phyloP scores from a whole-genome alignment of 2,797 vertebrate species.

The Acipenser ruthenus region DNA sequence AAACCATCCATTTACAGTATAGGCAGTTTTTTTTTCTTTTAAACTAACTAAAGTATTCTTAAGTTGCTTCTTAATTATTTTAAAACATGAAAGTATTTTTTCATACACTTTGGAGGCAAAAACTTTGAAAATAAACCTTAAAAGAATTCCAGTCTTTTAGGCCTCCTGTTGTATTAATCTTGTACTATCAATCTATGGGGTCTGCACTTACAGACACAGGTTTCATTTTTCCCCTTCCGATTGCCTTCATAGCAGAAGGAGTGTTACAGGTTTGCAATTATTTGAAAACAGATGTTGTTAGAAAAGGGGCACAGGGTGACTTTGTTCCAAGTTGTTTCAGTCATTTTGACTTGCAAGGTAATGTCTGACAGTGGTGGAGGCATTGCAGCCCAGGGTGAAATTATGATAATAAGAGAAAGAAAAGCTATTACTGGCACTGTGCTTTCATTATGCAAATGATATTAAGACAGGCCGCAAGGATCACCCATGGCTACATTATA shows the following conservation, averaged over 20 bases:
- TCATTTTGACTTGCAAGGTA: conserved; percentile 60
- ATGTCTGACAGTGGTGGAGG: conserved; percentile 74
- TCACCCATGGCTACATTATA: conserved; percentile 87
- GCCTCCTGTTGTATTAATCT: too few relatives aligned
- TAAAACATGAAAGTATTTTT: too few relatives aligned
- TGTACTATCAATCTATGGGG: too few relatives aligned
- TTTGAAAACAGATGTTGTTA: conserved; percentile 11
- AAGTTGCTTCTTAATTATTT: too few relatives aligned
- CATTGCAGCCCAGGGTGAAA: conserved; percentile 94
- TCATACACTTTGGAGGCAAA: too few relatives aligned
- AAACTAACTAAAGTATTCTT: too few relatives aligned
- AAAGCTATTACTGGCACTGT: conserved; percentile 97
- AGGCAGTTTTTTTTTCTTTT: too few relatives aligned
- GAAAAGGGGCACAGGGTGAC: conserved; percentile 51
- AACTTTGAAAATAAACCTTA: too few relatives aligned
- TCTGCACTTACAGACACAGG: too few relatives aligned
- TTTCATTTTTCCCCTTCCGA: too few relatives aligned
- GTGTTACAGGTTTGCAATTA: background rate
- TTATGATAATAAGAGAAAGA: conserved; percentile 98
- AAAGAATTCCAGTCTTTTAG: too few relatives aligned
- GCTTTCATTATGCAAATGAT: conserved; percentile 99
- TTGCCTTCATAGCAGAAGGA: background rate
- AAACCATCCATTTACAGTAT: too few relatives aligned
- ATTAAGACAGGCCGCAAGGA: conserved; percentile 87
- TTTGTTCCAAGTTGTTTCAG: conserved; percentile 63